Base-by-base conservation (phyloP, 2,888 invertebrate species). In the Dusona sp. region DNA sequence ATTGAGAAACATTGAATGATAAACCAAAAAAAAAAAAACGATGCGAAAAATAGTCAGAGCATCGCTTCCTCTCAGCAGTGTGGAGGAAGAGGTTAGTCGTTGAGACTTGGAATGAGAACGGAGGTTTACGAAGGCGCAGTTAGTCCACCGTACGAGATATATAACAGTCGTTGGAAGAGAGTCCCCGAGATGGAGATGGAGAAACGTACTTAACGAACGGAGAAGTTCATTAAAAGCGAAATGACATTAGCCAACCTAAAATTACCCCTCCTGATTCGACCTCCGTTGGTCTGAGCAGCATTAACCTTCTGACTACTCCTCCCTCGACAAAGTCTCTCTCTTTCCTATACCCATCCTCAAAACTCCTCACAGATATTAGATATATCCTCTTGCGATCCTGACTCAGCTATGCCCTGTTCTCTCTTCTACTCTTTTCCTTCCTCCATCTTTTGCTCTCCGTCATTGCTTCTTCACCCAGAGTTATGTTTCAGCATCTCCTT, bases 161-260 rank as follows among this genome's bases (percentile, higher is more conserved):
- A 84, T 84, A 84, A 79, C 6, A 67, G 38, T 79, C 67, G 73
- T 67, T 83, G 65, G 68, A 51, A 61, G 33, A 74, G 78, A 74
- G 78, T 78, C 77, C 29, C 54, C 87, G 87, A 89, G 91, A 91
- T 90, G 90, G 91, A 92, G 92, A 93, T 91, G 91, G 92, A 92
- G 93, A 93, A 93, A 92, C 90, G 92, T 91, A 92, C 93, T 93
- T 93, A 93, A 93, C 92, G 94, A 93, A 93, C 92, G 92, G 92
- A 92, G 93, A 93, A 93, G 93, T 94, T 94, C 93, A 94, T 93
- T 94, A 94, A 92, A 93, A 93, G 92, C 92, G 92, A 93, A 94
- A 94, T 92, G 92, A 93, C 93, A 91, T 94, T 94, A 94, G 93
- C 92, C 93, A 91, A 93, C 91, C 93, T 93, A 93, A 93, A 94